Evolutionary conservation across 1,140 invertebrate species (phyloP).

Genomic region (Trachelipus rathkii): DNA sequence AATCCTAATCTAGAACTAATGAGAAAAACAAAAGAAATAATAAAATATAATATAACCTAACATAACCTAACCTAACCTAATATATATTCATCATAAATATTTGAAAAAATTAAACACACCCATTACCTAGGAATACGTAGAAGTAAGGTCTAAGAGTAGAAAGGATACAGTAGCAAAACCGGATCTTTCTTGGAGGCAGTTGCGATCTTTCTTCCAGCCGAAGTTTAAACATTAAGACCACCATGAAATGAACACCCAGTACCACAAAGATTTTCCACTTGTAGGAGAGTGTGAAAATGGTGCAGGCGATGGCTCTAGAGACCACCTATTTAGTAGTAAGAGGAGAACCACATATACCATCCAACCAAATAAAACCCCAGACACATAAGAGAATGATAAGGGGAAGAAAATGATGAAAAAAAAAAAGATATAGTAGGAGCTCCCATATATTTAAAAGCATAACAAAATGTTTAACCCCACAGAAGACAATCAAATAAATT

Average conservation of each 20-base stretch:
- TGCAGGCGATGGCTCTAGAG: conserved; percentile 43
- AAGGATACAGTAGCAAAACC: conserved; percentile 39
- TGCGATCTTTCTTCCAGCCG: conserved; percentile 42
- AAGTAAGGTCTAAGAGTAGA: conserved; percentile 41
- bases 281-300: conserved; percentile 43
- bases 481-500: too few relatives aligned
- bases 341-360: background rate
- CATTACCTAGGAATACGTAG: conserved; percentile 40
- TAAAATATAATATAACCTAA: too few relatives aligned
- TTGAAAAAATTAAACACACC: background rate
- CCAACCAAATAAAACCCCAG: too few relatives aligned
- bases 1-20: too few relatives aligned
- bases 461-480: too few relatives aligned
- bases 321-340: conserved; percentile 33
- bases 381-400: too few relatives aligned
- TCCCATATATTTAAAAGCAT: too few relatives aligned
- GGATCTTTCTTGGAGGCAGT: conserved; percentile 33
- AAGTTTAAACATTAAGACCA: conserved; percentile 41
- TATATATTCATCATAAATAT: too few relatives aligned
- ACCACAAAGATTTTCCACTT: conserved; percentile 45
- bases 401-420: too few relatives aligned
- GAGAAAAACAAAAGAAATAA: too few relatives aligned
- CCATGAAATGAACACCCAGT: conserved; percentile 40
- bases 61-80: too few relatives aligned
- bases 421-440: too few relatives aligned